Percentiles rank a stretch among this genome's conserved stretches.
These are phyloP conservation scores for Sisyra terminalis DNA, from an alignment of 2,888 invertebrate species.

Conservation along the genomic window DNA sequence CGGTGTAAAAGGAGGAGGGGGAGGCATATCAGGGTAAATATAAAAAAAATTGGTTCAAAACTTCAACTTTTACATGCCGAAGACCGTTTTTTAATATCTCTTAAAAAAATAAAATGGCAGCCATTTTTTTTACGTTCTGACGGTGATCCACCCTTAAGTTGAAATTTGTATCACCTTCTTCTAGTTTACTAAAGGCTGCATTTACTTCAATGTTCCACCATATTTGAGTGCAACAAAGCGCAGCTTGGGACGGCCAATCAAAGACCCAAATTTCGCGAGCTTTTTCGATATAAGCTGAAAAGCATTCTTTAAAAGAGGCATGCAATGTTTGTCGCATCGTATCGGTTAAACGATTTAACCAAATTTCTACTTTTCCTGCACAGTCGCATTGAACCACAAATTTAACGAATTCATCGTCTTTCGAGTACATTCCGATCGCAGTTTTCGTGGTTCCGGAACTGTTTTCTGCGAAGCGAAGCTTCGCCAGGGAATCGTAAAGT, in stretches of 20 bases:
- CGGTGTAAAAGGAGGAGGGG: no score
- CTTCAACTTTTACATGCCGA: no score
- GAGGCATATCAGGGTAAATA: no score
- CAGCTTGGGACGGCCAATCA: constrained; percentile 83
- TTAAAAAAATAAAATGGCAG: no score
- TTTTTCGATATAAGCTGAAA: constrained; percentile 74
- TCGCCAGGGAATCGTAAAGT: constrained; percentile 79
- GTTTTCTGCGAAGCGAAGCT: constrained; percentile 48
- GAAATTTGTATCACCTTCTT: constrained; percentile 44
- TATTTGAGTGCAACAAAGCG: constrained; percentile 79
- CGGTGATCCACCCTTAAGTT: no score
- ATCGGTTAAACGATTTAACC: constrained; percentile 77
- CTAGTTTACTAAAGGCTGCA: constrained; percentile 71
- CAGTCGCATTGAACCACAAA: constrained; percentile 69
- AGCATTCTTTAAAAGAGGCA: constrained; percentile 61
- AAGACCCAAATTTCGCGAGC: constrained; percentile 82
- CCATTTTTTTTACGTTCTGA: no score
- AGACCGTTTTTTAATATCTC: no score
- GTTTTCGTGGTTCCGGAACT: constrained; percentile 36
- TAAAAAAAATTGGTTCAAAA: no score
- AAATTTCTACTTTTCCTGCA: constrained; percentile 75
- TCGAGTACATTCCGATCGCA: constrained; percentile 68
- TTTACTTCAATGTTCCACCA: constrained; percentile 94
- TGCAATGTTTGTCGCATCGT: constrained; percentile 69
- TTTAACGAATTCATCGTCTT: constrained; percentile 59